Evolutionary conservation across 30 jellyfish, hydroid and myxozoan species (phyloP), one percentile per base, ranked within the genome.

Genomic region (Cassiopea andromeda): DNA sequence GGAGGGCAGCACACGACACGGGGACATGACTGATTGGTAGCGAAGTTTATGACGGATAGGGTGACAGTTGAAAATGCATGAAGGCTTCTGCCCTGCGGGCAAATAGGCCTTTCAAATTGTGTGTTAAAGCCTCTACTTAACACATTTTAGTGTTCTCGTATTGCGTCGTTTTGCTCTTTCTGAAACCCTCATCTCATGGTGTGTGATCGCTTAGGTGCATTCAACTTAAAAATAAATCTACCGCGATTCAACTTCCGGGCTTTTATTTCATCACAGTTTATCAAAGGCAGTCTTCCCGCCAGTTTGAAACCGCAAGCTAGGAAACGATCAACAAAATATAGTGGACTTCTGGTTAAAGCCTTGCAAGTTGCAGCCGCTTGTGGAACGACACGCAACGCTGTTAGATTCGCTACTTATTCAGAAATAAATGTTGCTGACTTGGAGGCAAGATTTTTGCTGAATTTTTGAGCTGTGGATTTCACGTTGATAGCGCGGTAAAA

Each of bases 261-360:
- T 58, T 45, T 87, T 77, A 77, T 87, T 61, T 80, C 72, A 54
- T 78, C 94, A 47, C 90, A 67, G 94, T 87, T 76, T 87, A 87
- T 79, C 88, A 81, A 72, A 69, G 94, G 94, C 70, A 87, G 94
- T 72, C 75, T 87, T 87, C 94, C 90, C 94, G 94, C 94, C 94
- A 87, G 86, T 87, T 87, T 46, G 85, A 87, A 78, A 87, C 94
- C 94, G 83, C 94, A 75, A 73, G 81, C 82, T 67, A 50, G 59
- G 93, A 85, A 73, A 74, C 75, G 82, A 48, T 66, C 76, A 76
- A 2, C 13, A 73, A 46, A 43, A 54, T 44, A 48, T 49, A 75
- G 86, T 77, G 70, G 75, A 43, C 75, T 60, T 74, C 67, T 77
- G 45, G 59, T 3, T 7, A 19, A 7, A 17, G 75, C 45, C 48